Conservation (phyloP, 2,113 vertebrate species). For the Ardeotis arabs region DNA sequence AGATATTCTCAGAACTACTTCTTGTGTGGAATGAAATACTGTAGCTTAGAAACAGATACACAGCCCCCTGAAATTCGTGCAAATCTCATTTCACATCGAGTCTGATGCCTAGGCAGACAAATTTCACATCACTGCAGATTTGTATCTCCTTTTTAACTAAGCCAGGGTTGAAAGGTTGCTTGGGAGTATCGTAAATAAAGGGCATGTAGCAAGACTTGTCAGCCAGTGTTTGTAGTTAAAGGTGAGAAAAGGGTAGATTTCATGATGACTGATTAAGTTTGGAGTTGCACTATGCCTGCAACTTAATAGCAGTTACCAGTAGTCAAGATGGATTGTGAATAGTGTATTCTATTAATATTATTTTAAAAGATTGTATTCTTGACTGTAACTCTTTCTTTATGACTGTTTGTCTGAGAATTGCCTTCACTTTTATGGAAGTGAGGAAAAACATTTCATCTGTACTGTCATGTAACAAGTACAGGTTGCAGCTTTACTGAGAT, state of each 20-base stretch:
- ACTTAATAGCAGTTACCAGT: neutral
- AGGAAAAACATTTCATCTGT: neutral
- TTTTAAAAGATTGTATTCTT: neutral
- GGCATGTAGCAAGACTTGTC: neutral
- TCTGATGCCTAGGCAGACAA: neutral
- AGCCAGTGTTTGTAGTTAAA: neutral
- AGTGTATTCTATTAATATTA: neutral
- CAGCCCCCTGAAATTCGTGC: neutral
- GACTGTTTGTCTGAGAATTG: neutral
- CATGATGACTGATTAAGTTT: neutral
- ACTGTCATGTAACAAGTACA: neutral
- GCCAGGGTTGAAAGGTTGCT: neutral
- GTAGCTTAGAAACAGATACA: neutral
- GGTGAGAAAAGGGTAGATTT: slow-evolving; percentile 8
- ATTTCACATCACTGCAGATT: neutral
- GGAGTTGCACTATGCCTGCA: neutral
- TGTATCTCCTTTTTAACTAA: neutral
- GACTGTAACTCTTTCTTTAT: neutral
- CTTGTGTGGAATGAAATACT: neutral
- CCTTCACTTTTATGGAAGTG: neutral
- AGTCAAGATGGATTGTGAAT: neutral
- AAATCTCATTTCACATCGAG: neutral
- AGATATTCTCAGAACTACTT: neutral
- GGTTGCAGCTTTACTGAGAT: neutral
- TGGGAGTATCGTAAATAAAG: neutral